Evolutionary conservation across 2,888 invertebrate genomes (phyloP).

Genomic region (Drosophila meridiana): DNA sequence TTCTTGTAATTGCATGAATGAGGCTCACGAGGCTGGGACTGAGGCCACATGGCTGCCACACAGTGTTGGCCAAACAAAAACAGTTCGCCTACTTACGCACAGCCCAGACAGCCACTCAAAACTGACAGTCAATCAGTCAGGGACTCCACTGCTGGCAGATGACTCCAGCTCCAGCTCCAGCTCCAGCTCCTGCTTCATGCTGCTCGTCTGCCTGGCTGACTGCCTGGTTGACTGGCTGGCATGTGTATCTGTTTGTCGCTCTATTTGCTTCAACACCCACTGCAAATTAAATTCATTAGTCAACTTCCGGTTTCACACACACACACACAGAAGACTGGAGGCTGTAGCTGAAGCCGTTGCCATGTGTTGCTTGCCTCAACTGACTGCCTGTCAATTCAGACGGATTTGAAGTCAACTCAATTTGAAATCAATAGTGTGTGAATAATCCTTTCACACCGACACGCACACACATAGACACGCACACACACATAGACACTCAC

Average conservation of each 20-base stretch:
- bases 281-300: constrained; percentile 84
- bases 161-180: no score
- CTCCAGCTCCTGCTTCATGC: constrained; percentile 1
- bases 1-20: not conserved
- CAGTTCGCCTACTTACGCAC: constrained; percentile 58
- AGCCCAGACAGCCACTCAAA: constrained; percentile 21
- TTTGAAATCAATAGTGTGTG: constrained; percentile 85
- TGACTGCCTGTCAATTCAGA: constrained; percentile 82
- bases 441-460: constrained; percentile 83
- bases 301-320: constrained; percentile 76
- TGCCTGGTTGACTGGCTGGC: constrained; percentile 7
- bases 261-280: constrained; percentile 82
- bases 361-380: constrained; percentile 61
- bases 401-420: constrained; percentile 85
- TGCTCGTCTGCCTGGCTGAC: constrained; percentile 6
- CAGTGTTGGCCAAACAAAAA: constrained; percentile 30
- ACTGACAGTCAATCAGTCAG: constrained; percentile 65
- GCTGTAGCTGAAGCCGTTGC: constrained; percentile 44
- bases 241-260: constrained; percentile 67
- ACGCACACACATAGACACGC: constrained; percentile 32
- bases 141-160: constrained; percentile 8
- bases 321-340: constrained; percentile 14
- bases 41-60: constrained; percentile 8
- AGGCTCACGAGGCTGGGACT: not conserved
- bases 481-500: not conserved